These are phyloP conservation scores for Synergus gifuensis DNA, from an alignment of 2,888 invertebrate species.

Conservation along the genomic window DNA sequence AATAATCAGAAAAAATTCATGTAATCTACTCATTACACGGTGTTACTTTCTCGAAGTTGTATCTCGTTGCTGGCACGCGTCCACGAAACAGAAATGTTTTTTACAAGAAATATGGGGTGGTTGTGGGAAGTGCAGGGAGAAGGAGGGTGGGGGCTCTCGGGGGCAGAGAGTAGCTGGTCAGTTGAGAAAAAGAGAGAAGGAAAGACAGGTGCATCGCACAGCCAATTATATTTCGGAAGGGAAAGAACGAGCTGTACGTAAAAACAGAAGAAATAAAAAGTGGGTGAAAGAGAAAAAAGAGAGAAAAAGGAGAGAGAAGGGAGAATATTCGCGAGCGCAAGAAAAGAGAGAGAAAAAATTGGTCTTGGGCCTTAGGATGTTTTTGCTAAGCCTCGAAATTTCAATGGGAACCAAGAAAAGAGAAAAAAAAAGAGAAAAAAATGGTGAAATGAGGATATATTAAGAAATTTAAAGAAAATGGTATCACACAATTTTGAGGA, in stretches of 20 bases:
- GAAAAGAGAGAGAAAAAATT: constrained; percentile 44
- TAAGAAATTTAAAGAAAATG: too few species aligned
- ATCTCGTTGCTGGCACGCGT: constrained; percentile 63
- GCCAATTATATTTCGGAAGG: constrained; percentile 77
- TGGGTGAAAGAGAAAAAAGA: constrained; percentile 50
- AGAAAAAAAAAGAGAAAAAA: constrained; percentile 21
- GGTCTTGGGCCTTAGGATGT: constrained; percentile 25
- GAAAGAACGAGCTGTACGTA: constrained; percentile 64
- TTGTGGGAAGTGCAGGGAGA: constrained; percentile 51
- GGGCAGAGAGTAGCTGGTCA: constrained; percentile 22
- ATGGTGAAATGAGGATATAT: too few species aligned
- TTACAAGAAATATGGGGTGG: constrained; percentile 56
- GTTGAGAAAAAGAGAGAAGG: constrained; percentile 56
- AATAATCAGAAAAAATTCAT: not conserved
- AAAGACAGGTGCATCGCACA: constrained; percentile 77
- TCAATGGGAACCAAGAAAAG: constrained; percentile 18
- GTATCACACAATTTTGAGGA: not conserved
- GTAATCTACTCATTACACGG: constrained; percentile 29
- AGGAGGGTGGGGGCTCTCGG: constrained; percentile 47
- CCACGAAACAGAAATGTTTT: constrained; percentile 55
- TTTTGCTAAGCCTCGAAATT: constrained; percentile 16
- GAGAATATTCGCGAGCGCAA: not conserved
- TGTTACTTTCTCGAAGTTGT: constrained; percentile 12
- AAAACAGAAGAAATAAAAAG: constrained; percentile 64
- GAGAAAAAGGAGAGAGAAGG: constrained; percentile 46